Base-by-base conservation (phyloP, 2,888 invertebrate genomes). In the Nomada fabriciana region DNA sequence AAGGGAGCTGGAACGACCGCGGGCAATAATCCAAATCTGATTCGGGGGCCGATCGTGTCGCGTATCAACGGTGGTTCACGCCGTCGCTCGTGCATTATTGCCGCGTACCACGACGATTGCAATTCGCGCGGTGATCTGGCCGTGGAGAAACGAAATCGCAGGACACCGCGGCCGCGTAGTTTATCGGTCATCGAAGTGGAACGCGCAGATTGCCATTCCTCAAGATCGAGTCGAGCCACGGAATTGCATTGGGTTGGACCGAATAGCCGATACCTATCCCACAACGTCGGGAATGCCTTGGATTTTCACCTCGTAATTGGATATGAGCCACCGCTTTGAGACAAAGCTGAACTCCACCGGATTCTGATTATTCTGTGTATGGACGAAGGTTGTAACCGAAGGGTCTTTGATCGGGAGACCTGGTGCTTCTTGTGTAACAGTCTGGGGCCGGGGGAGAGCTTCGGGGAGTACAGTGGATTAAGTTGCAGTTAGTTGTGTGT, bases 21-120 rank as follows among this genome's bases (percentile, higher is more conserved):
- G 84, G 83, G 82, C 86, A 85, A 87, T 88, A 87, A 87, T 88
- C 84, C 86, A 88, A 84, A 86, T 88, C 85, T 81, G 83, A 85
- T 83, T 82, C 85, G 63, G 73, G 78, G 59, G 61, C 50, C 5
- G 57, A 57, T 53, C 57, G 64, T 67, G 71, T 68, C 63, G 61
- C 71, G 60, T 68, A 53, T 72, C 72, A 60, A 52, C 61, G 60
- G 42, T 50, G 59, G 60, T 53, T 57, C 70, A 5, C 23, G 52
- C 50, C 47, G 60, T 61, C 52, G 68, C 61, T 36, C 63, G 43
- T 64, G 52, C 63, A 72, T 73, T 78, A 78, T 52, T 72, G 52
- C n/a, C 36, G 36, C 43, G 42, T 52, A 69, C 47, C 65, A 9
- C 52, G 60, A 43, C 73, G 52, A 53, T 65, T 29, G 29, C 36